Evolutionary conservation across 1,140 invertebrate species (phyloP).

Genomic region (Brachystomella parvula): DNA sequence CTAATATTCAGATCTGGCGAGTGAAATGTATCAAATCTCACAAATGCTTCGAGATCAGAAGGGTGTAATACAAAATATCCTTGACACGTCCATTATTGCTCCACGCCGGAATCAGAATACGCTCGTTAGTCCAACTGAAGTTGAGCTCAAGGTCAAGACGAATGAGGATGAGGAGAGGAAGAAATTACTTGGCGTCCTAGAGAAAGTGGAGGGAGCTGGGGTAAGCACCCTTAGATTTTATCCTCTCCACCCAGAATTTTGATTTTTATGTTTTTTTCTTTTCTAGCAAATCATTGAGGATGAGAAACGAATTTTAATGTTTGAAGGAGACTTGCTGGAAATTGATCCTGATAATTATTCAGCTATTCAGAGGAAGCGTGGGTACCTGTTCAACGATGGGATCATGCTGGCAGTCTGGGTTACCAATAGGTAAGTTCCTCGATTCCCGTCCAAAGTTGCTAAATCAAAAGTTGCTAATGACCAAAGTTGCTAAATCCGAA

Average conservation of each 20-base stretch:
- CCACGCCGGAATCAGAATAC: slow-evolving; percentile 50
- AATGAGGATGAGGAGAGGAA: slow-evolving; percentile 53
- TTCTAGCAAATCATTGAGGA: slow-evolving; percentile 62
- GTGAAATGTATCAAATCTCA: slow-evolving; percentile 97
- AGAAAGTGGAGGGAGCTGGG: slow-evolving; percentile 80
- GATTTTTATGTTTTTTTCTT: neutral
- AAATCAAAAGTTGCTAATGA: neutral
- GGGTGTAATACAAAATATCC: slow-evolving; percentile 67
- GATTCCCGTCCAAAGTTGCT: too few relatives aligned
- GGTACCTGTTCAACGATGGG: slow-evolving; percentile 86
- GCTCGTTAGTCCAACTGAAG: slow-evolving; percentile 40
- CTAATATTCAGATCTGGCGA: slow-evolving; percentile 68
- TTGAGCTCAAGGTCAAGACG: slow-evolving; percentile 51
- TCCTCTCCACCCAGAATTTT: neutral
- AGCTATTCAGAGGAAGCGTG: slow-evolving; percentile 75
- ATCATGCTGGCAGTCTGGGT: slow-evolving; percentile 68
- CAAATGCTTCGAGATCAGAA: slow-evolving; percentile 92
- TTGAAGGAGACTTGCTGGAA: slow-evolving; percentile 84
- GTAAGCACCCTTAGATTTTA: slow-evolving; percentile 45
- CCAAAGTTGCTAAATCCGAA: too few relatives aligned
- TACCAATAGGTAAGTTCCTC: slow-evolving; percentile 53
- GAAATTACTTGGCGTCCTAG: slow-evolving; percentile 68
- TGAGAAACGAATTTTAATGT: slow-evolving; percentile 65
- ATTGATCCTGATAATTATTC: slow-evolving; percentile 77
- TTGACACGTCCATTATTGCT: slow-evolving; percentile 62